Base-by-base conservation (phyloP, 1,140 invertebrate genomes). In the Bombus confusus region DNA sequence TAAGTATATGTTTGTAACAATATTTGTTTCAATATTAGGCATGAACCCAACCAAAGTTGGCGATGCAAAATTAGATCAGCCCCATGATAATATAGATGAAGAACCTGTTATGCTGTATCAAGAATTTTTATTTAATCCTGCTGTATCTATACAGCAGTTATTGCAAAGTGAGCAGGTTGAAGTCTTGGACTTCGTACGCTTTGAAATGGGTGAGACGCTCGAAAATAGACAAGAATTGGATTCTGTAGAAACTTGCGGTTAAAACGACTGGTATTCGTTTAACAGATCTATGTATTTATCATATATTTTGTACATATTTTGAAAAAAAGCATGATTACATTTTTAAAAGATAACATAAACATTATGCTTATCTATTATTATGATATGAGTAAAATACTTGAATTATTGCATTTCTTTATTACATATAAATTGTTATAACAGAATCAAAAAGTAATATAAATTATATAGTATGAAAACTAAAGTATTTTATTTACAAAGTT, bases 11-110 rank as follows among this genome's bases (percentile, higher is more conserved):
- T 22, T 15, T 31, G 0, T 76, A n/a, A 86, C 66, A 74, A 73
- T 69, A 71, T 57, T 39, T 82, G 73, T 57, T 88, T 84, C 80
- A 68, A 76, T 88, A 91, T n/a, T 77, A 96, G 96, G 98, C 34
- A 97, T 99, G 97, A 98, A 98, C 92, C 98, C 98, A 1, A 93
- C 88, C 41, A 97, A 97, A 94, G 96, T 99, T 88, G 98, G 98
- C 25, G 94, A 96, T 89, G 94, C 96, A 83, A 95, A 96, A 73
- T 95, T 95, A 75, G 97, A 98, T 90, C 94, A 96, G 90, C 96
- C 97, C 34, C 93, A 93, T 5, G 93, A 95, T 82, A 96, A 97
- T 90, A 90, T 96, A 77, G 97, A 98, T 88, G 97, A 98, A 37
- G 97, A 98, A 95, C 95, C 95, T 3, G 96, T 96, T 89, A 95